These are phyloP conservation scores for Drosophila paramelanica DNA, from an alignment of 2,888 invertebrate genomes.

Conservation along the genomic window DNA sequence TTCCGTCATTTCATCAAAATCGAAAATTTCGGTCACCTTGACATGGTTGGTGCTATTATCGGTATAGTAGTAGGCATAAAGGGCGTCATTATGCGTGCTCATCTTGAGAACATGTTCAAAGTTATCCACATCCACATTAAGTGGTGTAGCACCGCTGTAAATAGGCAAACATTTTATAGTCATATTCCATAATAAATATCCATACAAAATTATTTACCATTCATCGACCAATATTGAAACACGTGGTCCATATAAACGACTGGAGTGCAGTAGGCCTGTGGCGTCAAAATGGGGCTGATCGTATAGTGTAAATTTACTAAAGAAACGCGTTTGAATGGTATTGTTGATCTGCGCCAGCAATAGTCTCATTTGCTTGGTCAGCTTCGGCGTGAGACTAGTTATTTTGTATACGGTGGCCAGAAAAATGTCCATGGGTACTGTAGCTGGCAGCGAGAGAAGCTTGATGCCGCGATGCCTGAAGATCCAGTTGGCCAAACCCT, in stretches of 20 bases:
- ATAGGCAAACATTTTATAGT: not conserved
- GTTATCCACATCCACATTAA: conserved; percentile 86
- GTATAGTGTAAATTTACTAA: conserved; percentile 83
- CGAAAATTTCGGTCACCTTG: conserved; percentile 95
- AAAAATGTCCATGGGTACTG: conserved; percentile 94
- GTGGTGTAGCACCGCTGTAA: conserved; percentile 81
- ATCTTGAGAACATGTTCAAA: conserved; percentile 91
- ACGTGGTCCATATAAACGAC: conserved; percentile 80
- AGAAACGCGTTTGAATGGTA: conserved; percentile 80
- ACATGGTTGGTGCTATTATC: conserved; percentile 93
- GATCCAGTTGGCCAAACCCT: conserved; percentile 95
- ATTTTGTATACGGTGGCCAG: conserved; percentile 89
- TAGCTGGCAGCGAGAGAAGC: conserved; percentile 93
- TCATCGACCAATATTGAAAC: conserved; percentile 84
- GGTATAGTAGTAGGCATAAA: conserved; percentile 95
- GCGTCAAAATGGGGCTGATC: conserved; percentile 84
- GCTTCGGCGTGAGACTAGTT: conserved; percentile 81
- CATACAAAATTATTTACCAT: conserved; percentile 65
- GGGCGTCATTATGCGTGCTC: conserved; percentile 93
- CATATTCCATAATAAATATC: not conserved
- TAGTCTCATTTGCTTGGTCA: conserved; percentile 85
- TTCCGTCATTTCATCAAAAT: conserved; percentile 88
- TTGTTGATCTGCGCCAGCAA: conserved; percentile 87
- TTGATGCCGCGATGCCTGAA: conserved; percentile 93
- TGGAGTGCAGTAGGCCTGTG: conserved; percentile 83